Base-by-base conservation (phyloP, 2,113 vertebrate genomes). In the Notechis scutatus region DNA sequence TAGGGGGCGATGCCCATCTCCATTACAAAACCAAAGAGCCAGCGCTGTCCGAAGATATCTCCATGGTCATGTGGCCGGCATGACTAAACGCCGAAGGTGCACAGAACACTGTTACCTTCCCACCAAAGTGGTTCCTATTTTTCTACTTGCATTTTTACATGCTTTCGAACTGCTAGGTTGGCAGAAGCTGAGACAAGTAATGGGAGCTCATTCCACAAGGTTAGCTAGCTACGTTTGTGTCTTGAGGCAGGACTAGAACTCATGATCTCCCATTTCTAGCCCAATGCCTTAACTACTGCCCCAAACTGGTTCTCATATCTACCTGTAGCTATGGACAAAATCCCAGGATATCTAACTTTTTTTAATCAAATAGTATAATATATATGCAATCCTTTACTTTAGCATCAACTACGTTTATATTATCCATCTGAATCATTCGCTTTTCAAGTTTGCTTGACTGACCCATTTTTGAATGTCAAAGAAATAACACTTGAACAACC, bases 361-460 rank as follows among this genome's bases (percentile, higher is more conserved):
- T 81, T 2, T 1, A 14, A 39, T 81, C 69, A 81, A 9, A 81
- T 42, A 81, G 34, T 39, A 81, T 21, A 9, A 42, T 21, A 81
- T 81, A 39, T 39, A 39, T 20, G 34, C 34, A 39, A 18, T 81
- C 69, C 18, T 81, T 81, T 81, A 21, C 1, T 81, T 81, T 21
- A 81, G 34, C 74, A 81, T 81, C 18, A 81, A 21, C 18, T 50
- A 50, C 6, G 47, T 47, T 81, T 81, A 81, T 39, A 39, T 20
- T 39, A 18, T 20, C 18, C 69, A 81, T 12, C 29, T n/a, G 61
- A 64, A 64, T 64, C 11, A 11, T 64, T 96, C 90, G 93, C 91
- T 96, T 96, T 96, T 96, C 94, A 95, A 93, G 93, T 96, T 94
- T 95, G 56, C 85, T 96, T 85, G 24, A 92, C 94, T 92, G 1